Percentiles rank a stretch among this genome's conserved stretches.
Conservation (phyloP, 2,888 invertebrate species). For the Mechanitis mazaeus region DNA sequence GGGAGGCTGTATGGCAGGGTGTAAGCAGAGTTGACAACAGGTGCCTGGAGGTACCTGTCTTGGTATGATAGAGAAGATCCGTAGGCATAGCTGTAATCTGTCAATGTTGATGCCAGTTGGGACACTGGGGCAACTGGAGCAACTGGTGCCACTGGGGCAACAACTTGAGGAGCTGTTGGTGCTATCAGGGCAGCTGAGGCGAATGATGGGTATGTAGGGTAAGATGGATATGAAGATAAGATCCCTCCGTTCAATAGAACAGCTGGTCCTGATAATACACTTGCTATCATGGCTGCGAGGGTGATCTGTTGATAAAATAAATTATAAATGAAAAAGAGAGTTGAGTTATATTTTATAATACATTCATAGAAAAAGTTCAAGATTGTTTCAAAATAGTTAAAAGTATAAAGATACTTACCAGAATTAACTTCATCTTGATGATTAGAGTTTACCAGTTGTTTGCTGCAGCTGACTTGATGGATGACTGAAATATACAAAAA, state of each 20-base stretch:
- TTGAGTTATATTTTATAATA: neutral
- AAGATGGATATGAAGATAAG: conserved; percentile 28
- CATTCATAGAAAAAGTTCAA: too few relatives aligned
- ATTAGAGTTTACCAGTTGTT: conserved; percentile 17
- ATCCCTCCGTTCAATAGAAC: conserved; percentile 36
- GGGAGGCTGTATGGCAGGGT: conserved; percentile 38
- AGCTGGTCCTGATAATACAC: conserved; percentile 43
- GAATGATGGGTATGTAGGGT: conserved; percentile 19
- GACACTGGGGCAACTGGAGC: conserved; percentile 28
- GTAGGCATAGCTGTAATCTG: conserved; percentile 45
- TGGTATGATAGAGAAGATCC: conserved; percentile 43
- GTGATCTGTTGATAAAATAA: conserved; percentile 39
- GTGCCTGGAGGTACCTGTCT: conserved; percentile 31
- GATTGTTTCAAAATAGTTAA: neutral
- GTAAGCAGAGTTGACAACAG: conserved; percentile 34
- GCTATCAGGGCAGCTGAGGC: conserved; percentile 16
- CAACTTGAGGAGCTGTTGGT: conserved; percentile 30
- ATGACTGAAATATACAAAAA: conserved; percentile 22
- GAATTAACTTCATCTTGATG: conserved; percentile 21
- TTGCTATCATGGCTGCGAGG: conserved; percentile 38
- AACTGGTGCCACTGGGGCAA: conserved; percentile 30
- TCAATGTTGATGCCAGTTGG: conserved; percentile 35
- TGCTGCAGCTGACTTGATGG: conserved; percentile 12
- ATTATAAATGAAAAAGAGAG: neutral
- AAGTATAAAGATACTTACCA: conserved; percentile 25